Evolutionary conservation across 2,888 invertebrate species (phyloP), one percentile per base, ranked within the genome.

Genomic region (Drosophila colorata): DNA sequence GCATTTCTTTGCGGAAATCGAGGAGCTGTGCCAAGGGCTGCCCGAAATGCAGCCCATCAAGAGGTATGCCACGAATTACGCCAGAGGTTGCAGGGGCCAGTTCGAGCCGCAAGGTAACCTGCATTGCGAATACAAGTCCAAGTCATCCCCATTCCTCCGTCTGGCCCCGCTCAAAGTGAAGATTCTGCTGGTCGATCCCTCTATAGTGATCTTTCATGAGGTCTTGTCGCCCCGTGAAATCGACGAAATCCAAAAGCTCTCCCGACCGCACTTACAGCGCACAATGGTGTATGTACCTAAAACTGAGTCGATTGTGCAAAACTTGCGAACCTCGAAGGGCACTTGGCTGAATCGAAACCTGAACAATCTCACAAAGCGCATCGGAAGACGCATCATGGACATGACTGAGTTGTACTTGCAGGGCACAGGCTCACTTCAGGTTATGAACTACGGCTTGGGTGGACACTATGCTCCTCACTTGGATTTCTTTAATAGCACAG

Each of bases 111-210:
- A n/a, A 37, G 49, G 73, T 0, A 80, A 65, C 3, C 65, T 90
- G 6, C 63, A 81, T 40, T 91, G 91, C 23, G 33, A 76, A 60
- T 18, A 90, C 82, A 13, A 86, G 78, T 4, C 64, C 63, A 1
- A 58, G 7, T 16, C 7, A 3, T 16, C 48, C 0, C 14, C 84
- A 0, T 91, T 90, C 14, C 74, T 90, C 0, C 80, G 65, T 9
- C 47, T 91, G 16, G 91, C 91, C 0, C 91, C 90, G 0, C n/a
- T 91, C 0, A 91, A 91, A 78, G 80, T 89, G 85, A 91, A 91
- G 51, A 35, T 82, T 1, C 25, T 88, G 4, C 46, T 64, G 0
- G 25, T 84, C 1, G 74, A 90, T 31, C 91, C 91, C 0, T 87
- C 82, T 5, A 74, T 91, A 65, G 82, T 87, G 0, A 11, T 90